A percentile compares a stretch with the other conserved stretches of the same genome.
These are phyloP conservation scores for Bradypodion pumilum DNA, from an alignment of 2,797 vertebrate species.

Conservation along the genomic window DNA sequence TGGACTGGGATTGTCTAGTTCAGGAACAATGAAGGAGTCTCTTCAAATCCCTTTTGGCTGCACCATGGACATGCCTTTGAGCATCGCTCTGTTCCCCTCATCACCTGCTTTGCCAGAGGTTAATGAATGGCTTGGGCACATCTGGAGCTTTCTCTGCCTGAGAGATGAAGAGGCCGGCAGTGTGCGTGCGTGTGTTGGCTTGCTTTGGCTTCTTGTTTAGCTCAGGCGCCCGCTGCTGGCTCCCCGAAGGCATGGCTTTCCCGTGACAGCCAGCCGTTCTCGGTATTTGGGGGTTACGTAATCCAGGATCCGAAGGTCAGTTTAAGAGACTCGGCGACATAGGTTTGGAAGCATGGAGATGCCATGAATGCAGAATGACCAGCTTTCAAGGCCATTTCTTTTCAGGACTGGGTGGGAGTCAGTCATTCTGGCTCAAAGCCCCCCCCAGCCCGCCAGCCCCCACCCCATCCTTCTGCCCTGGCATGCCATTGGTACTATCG, in stretches of 20 bases:
- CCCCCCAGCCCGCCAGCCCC: neutral
- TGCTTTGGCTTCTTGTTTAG: no score
- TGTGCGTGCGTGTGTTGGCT: neutral
- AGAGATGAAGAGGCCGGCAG: neutral
- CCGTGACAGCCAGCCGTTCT: no score
- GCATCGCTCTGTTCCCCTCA: neutral
- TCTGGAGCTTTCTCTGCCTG: neutral
- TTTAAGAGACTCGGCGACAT: neutral
- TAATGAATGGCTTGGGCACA: no score
- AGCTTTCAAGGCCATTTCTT: neutral
- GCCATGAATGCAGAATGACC: neutral
- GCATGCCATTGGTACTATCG: neutral
- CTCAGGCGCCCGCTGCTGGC: conserved; percentile 3
- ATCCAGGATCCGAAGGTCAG: conserved; percentile 21
- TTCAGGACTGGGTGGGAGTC: neutral
- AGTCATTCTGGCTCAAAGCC: neutral
- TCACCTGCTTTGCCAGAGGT: neutral
- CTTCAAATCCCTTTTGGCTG: accelerated
- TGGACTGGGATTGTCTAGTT: neutral
- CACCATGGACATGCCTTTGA: neutral
- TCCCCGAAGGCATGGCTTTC: accelerated
- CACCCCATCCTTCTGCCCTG: neutral
- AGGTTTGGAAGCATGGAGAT: neutral
- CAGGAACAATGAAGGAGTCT: neutral
- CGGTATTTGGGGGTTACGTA: conserved; percentile 10